Evolutionary conservation across 2,113 vertebrate species (phyloP), one percentile per base, ranked within the genome.

Genomic region (Lichenostomus cassidix): DNA sequence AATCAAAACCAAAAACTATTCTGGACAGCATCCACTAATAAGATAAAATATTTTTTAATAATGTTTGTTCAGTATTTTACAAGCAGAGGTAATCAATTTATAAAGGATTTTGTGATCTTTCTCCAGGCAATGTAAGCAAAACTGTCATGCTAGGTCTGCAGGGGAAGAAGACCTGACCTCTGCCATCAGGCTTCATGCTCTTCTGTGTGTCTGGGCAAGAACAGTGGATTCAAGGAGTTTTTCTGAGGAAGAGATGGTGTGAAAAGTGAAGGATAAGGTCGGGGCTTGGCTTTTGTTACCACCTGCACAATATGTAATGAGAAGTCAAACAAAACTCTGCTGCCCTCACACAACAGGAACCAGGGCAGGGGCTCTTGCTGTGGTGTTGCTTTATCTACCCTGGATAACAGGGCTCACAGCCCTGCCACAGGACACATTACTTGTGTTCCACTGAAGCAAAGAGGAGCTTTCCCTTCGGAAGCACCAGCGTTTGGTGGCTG

Each of bases 401-500:
- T 20, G 27, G 17, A 21, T 35, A n/a, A 3, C 4, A 27, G 50
- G 42, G 69, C 56, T 83, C 14, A 3, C 41, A 53, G 55, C 55
- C 83, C 41, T 49, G 41, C 35, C 41, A 16, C 24, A 20, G 58
- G 7, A 58, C 37, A 65, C 50, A 29, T 46, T 2, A 2, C 1
- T 1, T 18, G 12, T 23, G 84, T 80, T 13, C 76, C 35, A 20
- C 28, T 28, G 9, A 8, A 35, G 27, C 52, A 33, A 9, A 75
- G 65, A 46, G 59, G 21, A 67, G 69, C 14, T 59, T 52, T 33
- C 3, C 50, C 47, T 44, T 70, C 0, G 0, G 78, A 47, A 91
- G 35, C 27, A 11, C 15, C 0, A 0, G 55, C 9, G 25, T 47
- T 41, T 12, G 19, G 92, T 27, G 59, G 24, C 60, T 1, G 15